Evolutionary conservation across 2,113 vertebrate genomes (phyloP), one percentile per base, ranked within the genome.

Genomic region (Xenopus borealis): DNA sequence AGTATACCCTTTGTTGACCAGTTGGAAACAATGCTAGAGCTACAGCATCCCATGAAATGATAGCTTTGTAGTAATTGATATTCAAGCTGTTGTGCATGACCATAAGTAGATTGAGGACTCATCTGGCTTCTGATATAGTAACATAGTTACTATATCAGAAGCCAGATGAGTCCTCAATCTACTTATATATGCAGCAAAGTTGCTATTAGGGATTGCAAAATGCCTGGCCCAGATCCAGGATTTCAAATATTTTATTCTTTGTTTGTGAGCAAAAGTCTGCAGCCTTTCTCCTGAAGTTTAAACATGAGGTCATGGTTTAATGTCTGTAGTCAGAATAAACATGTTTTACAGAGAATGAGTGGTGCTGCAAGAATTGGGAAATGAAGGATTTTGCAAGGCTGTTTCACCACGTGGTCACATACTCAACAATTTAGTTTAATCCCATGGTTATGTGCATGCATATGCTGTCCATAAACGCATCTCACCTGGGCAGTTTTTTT

Each of bases 131-230:
- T 27, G 23, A 27, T 27, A 75, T 33, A 57, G 53, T n/a, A 20
- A n/a, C n/a, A n/a, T n/a, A n/a, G n/a, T n/a, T 20, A n/a, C 53
- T 57, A 33, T 75, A 27, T 27, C 23, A 27, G 23, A 27, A 27
- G 44, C 27, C 23, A 19, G 33, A 27, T 67, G 44, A 33, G 17
- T 40, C 45, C 44, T 27, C 55, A 50, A 20, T 62, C 61, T 71
- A 16, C 57, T 61, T 71, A 57, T 33, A 75, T 75, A 66, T 62
- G 13, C 58, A 75, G 58, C 69, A 75, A 6, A 63, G 66, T 75
- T 3, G 23, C 23, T 2, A 19, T 11, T n/a, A 58, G 65, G 76
- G 61, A 67, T 82, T 82, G 76, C 85, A 85, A 83, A 88, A 88
- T 79, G 68, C 2, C 47, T 66, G 75, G 66, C 79, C 7, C 7